Conservation (phyloP, 2,797 vertebrate genomes). For the Brachymystax lenok region DNA sequence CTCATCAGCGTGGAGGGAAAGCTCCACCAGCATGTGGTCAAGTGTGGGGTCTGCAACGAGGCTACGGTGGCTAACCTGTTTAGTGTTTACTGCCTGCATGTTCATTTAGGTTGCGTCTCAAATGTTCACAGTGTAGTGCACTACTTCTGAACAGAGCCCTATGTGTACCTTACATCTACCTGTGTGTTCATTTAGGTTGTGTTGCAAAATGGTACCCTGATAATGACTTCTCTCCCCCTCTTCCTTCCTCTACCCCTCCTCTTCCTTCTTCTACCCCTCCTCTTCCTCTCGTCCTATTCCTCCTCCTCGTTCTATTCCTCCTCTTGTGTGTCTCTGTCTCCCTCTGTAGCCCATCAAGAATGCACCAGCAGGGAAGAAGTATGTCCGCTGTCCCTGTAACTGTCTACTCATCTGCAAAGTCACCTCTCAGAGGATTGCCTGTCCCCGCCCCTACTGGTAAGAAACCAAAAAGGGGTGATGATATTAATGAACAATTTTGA, state of each 20-base stretch:
- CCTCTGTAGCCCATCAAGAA: constrained; percentile 90
- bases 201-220: no score
- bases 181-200: no score
- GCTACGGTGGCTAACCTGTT: constrained; percentile 81
- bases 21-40: constrained; percentile 87
- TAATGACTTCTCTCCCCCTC: background rate
- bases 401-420: constrained; percentile 96
- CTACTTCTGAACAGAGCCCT: no score
- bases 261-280: no score
- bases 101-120: no score
- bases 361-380: constrained; percentile 92
- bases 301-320: no score
- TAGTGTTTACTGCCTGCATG: no score
- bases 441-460: constrained; percentile 92
- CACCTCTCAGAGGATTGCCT: constrained; percentile 92
- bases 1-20: constrained; percentile 90
- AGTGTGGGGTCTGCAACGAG: constrained; percentile 92
- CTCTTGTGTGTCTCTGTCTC: constrained; percentile 38
- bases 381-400: constrained; percentile 95
- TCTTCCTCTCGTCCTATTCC: no score
- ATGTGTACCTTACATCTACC: no score
- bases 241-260: no score
- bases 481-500: no score
- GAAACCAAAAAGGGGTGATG: constrained; percentile 21
- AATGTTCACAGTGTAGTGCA: no score